These are phyloP conservation scores for Drosophila eugracilis DNA, from an alignment of 1,140 invertebrate genomes.

Conservation along the genomic window DNA sequence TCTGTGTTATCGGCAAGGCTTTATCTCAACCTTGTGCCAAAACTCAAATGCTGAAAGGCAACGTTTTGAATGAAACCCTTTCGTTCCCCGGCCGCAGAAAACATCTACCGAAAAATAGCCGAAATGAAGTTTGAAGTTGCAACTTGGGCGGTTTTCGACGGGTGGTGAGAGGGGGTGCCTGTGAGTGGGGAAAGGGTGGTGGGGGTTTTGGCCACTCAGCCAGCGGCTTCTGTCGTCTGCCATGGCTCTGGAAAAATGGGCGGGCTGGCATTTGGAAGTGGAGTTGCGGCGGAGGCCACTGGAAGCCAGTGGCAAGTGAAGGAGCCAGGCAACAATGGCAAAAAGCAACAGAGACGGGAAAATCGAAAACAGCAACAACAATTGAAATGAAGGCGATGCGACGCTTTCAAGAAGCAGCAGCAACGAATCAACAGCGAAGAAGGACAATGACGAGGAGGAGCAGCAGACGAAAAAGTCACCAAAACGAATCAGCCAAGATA, in stretches of 20 bases:
- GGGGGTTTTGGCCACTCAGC: conserved; percentile 34
- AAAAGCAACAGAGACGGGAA: conserved; percentile 30
- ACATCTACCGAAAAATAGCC: conserved; percentile 6
- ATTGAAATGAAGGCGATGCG: conserved; percentile 51
- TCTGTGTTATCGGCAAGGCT: conserved; percentile 8
- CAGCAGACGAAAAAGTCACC: conserved; percentile 69
- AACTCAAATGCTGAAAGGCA: conserved; percentile 11
- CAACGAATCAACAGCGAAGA: conserved; percentile 62
- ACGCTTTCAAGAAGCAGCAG: conserved; percentile 2
- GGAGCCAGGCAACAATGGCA: conserved; percentile 25
- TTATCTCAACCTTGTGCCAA: conserved; percentile 12
- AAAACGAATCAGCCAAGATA: conserved; percentile 56
- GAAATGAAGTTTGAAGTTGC: conserved; percentile 42
- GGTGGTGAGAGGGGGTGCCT: conserved; percentile 10
- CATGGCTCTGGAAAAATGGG: conserved; percentile 50
- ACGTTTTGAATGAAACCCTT: conserved; percentile 18
- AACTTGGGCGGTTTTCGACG: neutral
- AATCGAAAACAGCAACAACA: conserved; percentile 60
- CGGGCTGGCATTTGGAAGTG: conserved; percentile 48
- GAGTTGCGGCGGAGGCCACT: conserved; percentile 22
- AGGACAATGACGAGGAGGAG: conserved; percentile 60
- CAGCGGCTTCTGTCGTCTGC: conserved; percentile 20
- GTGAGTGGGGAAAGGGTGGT: conserved; percentile 18
- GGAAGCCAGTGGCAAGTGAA: conserved; percentile 33
- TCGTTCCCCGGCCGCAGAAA: neutral